These are phyloP conservation scores for Takifugu flavidus DNA, from an alignment of 2,113 vertebrate genomes.

Conservation along the genomic window DNA sequence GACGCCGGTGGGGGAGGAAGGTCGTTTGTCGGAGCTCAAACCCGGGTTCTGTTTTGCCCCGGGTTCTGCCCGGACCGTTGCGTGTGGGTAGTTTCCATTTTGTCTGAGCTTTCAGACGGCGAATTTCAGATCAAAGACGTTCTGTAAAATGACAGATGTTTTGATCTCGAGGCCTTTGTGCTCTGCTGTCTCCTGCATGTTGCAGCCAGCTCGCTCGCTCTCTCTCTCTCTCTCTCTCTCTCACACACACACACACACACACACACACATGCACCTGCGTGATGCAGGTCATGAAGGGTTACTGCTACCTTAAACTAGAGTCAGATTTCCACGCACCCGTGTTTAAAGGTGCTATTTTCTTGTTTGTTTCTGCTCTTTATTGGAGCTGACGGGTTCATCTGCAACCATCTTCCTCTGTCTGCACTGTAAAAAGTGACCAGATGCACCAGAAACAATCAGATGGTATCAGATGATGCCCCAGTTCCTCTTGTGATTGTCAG, in stretches of 20 bases:
- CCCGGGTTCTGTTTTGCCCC: too few relatives aligned
- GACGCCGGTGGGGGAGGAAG: too few relatives aligned
- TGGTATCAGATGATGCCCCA: constrained; percentile 18
- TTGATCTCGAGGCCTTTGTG: constrained; percentile 42
- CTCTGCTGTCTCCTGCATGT: constrained; percentile 30
- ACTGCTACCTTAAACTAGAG: too few relatives aligned
- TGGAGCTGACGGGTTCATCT: not conserved
- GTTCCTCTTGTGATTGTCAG: constrained; percentile 48
- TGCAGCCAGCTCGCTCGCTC: not conserved
- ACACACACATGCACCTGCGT: too few relatives aligned
- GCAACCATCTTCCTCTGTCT: too few relatives aligned
- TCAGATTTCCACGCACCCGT: too few relatives aligned
- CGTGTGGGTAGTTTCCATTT: not conserved
- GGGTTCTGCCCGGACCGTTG: not conserved
- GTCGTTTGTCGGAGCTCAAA: too few relatives aligned
- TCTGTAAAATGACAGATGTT: constrained; percentile 40
- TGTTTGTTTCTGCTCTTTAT: not conserved
- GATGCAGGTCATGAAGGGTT: too few relatives aligned
- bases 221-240: not conserved
- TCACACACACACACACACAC: too few relatives aligned
- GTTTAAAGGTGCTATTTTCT: too few relatives aligned
- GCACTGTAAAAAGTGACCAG: not conserved
- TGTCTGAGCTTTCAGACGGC: not conserved
- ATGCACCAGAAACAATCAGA: constrained; percentile 8
- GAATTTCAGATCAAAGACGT: constrained; percentile 53